These are phyloP conservation scores for Columba guinea DNA, from an alignment of 2,797 vertebrate genomes.

Conservation along the genomic window DNA sequence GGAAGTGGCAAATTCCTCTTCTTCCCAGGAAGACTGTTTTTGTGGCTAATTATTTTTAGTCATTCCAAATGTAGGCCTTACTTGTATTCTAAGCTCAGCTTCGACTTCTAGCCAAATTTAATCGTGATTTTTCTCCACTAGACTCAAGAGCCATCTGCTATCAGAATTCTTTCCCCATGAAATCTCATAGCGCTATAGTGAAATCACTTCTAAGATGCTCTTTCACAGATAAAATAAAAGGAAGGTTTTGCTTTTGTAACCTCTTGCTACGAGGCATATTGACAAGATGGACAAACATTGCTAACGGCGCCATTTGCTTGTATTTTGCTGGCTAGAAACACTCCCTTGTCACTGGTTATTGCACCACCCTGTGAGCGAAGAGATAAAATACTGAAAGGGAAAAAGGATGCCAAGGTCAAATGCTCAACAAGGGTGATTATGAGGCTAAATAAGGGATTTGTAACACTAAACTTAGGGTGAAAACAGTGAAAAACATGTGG, in stretches of 20 bases:
- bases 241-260: not conserved
- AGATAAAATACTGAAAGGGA: not conserved
- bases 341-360: not conserved
- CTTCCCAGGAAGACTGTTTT: not conserved
- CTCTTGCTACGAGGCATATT: not conserved
- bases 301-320: not conserved
- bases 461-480: not conserved
- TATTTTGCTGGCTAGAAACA: not conserved
- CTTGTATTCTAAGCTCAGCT: not conserved
- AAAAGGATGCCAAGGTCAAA: not conserved
- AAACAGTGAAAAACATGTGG: not conserved
- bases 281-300: not conserved
- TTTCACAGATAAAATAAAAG: not conserved
- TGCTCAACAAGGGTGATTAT: not conserved
- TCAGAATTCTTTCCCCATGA: not conserved
- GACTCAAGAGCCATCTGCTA: not conserved
- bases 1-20: not conserved
- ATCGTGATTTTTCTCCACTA: not conserved
- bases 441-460: not conserved
- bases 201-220: not conserved
- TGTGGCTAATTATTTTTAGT: not conserved
- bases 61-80: not conserved
- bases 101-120: not conserved
- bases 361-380: constrained; percentile 41
- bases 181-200: not conserved